Evolutionary conservation across 2,888 invertebrate species (phyloP).

Genomic region (Apomyelois bistriatella): DNA sequence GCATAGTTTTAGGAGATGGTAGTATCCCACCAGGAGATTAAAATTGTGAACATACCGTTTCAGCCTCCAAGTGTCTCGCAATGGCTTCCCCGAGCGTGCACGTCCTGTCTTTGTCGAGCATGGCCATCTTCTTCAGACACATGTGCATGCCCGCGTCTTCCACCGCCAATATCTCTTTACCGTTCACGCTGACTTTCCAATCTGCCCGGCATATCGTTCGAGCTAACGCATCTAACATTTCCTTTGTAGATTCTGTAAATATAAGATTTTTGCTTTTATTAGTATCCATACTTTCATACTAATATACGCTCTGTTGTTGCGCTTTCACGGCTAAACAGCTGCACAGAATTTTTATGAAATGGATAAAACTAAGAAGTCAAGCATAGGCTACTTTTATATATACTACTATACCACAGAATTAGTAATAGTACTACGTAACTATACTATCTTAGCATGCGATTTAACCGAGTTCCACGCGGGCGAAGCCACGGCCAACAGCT

Average conservation of each 20-base stretch:
- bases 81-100: slow-evolving; percentile 81
- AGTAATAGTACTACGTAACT: no score
- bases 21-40: background rate
- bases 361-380: no score
- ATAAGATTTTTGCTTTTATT: background rate
- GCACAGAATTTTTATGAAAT: no score
- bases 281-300: no score
- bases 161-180: slow-evolving; percentile 74
- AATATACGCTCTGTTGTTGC: no score
- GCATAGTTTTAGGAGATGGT: no score
- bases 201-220: slow-evolving; percentile 61
- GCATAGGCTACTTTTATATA: no score
- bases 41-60: slow-evolving; percentile 67
- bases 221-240: slow-evolving; percentile 51
- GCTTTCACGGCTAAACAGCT: no score
- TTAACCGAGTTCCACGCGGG: no score
- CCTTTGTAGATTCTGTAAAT: slow-evolving; percentile 54
- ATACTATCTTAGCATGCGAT: no score
- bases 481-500: no score
- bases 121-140: slow-evolving; percentile 87
- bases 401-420: no score
- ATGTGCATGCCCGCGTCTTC: slow-evolving; percentile 89
- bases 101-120: slow-evolving; percentile 78
- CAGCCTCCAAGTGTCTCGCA: slow-evolving; percentile 68
- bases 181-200: slow-evolving; percentile 77